Evolutionary conservation across 2,797 vertebrate genomes (phyloP), one percentile per base, ranked within the genome.

Genomic region (Aplochiton taeniatus): DNA sequence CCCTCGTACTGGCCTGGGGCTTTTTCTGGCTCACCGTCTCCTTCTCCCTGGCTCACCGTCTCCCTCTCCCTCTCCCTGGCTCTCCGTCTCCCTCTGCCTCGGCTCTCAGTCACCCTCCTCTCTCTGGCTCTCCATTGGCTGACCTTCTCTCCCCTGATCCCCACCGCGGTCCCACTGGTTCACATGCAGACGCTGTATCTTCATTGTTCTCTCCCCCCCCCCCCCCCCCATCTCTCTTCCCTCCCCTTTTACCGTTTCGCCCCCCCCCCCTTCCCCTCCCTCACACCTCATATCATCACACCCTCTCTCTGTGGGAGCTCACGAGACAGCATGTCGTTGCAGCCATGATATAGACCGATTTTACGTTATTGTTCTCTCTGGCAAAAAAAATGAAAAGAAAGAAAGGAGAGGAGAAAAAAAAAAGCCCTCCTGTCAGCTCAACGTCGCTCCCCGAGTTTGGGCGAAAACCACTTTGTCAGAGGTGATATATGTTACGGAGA

Each of bases 401-500:
- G 46, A 59, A 59, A 14, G 14, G 4, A n/a, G 8, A 56, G 12
- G n/a, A 42, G 9, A 16, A 54, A 41, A 13, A 9, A 43, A 10
- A 19, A 42, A 74, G 79, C 80, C 46, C 75, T 74, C 79, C 75
- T 69, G 64, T 16, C 62, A 79, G 78, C 75, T 5, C 16, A 1
- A 61, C 74, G 80, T 79, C 73, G 75, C 85, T 84, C 87, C 75
- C 82, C 73, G 31, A 83, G 70, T 47, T 74, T 76, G 66, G 78
- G 70, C 76, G 72, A 78, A 83, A 85, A 85, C 80, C 78, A 65
- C 72, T 70, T 78, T 78, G 77, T 82, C 72, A 68, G 80, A 9
- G 69, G 61, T 72, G 70, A 83, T 79, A 74, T 82, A 79, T 83
- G 83, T 83, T 76, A 83, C 70, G 68, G n/a, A 62, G 74, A 82